Evolutionary conservation across 64 coral and sea anemone genomes (phyloP).

Genomic region (Montipora efflorescens): DNA sequence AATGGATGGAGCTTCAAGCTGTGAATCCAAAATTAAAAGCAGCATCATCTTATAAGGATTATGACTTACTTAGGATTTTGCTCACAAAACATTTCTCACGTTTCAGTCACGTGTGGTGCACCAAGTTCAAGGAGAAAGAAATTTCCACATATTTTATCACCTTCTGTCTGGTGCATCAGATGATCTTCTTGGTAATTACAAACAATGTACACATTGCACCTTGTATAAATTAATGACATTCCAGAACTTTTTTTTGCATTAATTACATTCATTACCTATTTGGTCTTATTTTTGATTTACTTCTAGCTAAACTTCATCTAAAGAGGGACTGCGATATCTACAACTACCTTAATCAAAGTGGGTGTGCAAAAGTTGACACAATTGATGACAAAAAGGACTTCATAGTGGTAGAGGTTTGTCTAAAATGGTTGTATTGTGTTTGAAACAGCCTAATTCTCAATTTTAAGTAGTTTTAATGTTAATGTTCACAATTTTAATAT

Average conservation of each 20-base stretch:
- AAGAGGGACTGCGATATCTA: slow-evolving; percentile 78
- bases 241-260: too few relatives aligned
- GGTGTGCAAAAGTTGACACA: slow-evolving; percentile 77
- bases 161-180: slow-evolving; percentile 86
- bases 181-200: slow-evolving; percentile 80
- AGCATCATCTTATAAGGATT: too few relatives aligned
- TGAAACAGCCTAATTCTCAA: neutral
- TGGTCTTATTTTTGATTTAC: too few relatives aligned
- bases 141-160: slow-evolving; percentile 99
- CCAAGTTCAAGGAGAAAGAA: slow-evolving; percentile 92
- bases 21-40: too few relatives aligned
- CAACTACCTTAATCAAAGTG: slow-evolving; percentile 94
- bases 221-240: neutral
- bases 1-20: neutral
- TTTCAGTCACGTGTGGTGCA: slow-evolving; percentile 93
- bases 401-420: slow-evolving; percentile 81
- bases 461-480: neutral
- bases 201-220: neutral
- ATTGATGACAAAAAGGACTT: slow-evolving; percentile 97
- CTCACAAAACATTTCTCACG: neutral
- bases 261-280: too few relatives aligned
- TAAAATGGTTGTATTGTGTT: neutral
- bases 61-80: neutral
- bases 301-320: slow-evolving; percentile 68
- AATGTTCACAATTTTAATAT: too few relatives aligned